phyloP scores from a whole-genome alignment of 2,797 vertebrate genomes.

The Alca torda region DNA sequence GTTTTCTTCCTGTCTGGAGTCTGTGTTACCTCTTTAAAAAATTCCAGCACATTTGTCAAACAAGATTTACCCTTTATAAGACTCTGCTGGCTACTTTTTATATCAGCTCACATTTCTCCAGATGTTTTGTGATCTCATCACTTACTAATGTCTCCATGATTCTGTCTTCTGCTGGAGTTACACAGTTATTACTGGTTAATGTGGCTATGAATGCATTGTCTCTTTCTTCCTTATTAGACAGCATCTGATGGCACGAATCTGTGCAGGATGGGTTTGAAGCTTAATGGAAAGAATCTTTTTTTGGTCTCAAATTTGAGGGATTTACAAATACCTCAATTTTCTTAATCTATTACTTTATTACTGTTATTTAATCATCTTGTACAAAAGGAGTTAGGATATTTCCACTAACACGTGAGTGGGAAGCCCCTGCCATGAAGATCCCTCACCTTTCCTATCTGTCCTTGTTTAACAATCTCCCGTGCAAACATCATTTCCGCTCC shows the following conservation, averaged over 20 bases:
- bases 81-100: slow-evolving; percentile 54
- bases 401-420: not conserved
- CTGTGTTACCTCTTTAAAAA: slow-evolving; percentile 57
- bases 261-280: not conserved
- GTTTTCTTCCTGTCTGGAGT: slow-evolving; percentile 54
- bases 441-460: not conserved
- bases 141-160: slow-evolving; percentile 53
- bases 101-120: slow-evolving; percentile 60
- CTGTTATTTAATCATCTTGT: not conserved
- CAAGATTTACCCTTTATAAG: slow-evolving; percentile 47
- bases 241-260: not conserved
- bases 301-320: not conserved
- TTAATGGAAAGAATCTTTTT: not conserved
- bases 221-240: not conserved
- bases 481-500: not conserved
- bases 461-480: not conserved
- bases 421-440: not conserved
- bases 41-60: slow-evolving; percentile 49
- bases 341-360: not conserved
- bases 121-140: slow-evolving; percentile 63
- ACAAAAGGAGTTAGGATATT: not conserved
- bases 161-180: slow-evolving; percentile 51
- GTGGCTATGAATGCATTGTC: slow-evolving; percentile 1
- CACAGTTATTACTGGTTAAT: slow-evolving; percentile 54
- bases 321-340: not conserved